phyloP scores from a whole-genome alignment of 2,113 vertebrate genomes.

The Ciconia maguari region DNA sequence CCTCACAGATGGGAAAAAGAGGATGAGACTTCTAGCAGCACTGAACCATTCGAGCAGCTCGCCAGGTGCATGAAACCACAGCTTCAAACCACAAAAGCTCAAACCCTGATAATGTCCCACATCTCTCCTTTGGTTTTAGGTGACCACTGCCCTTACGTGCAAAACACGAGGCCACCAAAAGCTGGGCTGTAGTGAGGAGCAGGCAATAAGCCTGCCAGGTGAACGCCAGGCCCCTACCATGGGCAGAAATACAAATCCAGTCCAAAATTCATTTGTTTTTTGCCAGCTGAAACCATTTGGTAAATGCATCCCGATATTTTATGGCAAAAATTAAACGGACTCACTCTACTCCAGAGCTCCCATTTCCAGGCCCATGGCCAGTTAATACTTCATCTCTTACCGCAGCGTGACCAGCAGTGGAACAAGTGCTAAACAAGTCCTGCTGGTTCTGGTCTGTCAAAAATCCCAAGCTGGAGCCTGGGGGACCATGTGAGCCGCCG shows the following conservation, averaged over 20 bases:
- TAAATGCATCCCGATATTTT: slow-evolving; percentile 4
- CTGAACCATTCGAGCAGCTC: not conserved
- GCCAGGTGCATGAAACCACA: not conserved
- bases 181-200: not conserved
- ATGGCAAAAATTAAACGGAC: not conserved
- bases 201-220: not conserved
- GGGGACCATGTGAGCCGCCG: not conserved
- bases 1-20: not conserved
- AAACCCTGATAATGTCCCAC: fast-evolving
- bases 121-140: not conserved
- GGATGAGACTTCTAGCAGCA: not conserved
- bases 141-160: not conserved
- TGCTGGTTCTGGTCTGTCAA: slow-evolving; percentile 20
- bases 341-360: not conserved
- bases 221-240: not conserved
- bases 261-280: not conserved
- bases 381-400: slow-evolving; percentile 34
- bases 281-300: not conserved
- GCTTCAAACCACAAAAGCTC: not conserved
- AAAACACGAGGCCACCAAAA: not conserved
- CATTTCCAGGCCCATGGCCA: slow-evolving; percentile 51
- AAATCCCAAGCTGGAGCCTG: not conserved
- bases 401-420: not conserved
- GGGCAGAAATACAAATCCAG: not conserved
- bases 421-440: not conserved